Conservation (phyloP, 2,113 vertebrate genomes). For the Notothenia rossii region DNA sequence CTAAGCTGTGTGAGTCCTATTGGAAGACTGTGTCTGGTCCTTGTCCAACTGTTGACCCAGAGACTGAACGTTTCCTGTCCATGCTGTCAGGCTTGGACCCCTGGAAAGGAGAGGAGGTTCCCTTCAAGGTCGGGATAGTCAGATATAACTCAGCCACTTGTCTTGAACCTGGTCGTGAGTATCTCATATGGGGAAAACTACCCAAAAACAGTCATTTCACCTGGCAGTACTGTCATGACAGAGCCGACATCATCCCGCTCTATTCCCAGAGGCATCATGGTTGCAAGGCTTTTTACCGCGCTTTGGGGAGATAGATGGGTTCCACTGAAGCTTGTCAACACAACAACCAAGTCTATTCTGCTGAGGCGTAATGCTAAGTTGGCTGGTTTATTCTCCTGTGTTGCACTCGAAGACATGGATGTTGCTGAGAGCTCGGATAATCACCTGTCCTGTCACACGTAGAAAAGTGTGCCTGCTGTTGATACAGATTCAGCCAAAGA, state of each 20-base stretch:
- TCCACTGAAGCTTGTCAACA: too few relatives aligned
- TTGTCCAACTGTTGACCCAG: background rate
- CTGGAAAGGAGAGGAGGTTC: conserved; percentile 16
- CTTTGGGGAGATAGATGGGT: conserved; percentile 24
- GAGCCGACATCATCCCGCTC: conserved; percentile 9
- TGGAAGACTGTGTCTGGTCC: conserved; percentile 26
- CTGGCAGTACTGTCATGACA: conserved; percentile 21
- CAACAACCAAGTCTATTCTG: background rate
- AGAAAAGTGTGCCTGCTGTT: background rate
- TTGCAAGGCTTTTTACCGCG: conserved; percentile 1
- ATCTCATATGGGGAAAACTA: conserved; percentile 37
- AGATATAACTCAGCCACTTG: conserved; percentile 28
- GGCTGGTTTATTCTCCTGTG: conserved; percentile 7
- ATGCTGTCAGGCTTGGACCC: conserved; percentile 31
- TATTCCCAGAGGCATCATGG: conserved; percentile 16
- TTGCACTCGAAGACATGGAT: conserved; percentile 23
- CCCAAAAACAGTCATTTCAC: conserved; percentile 19
- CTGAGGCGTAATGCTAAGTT: conserved; percentile 19
- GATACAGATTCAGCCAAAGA: background rate
- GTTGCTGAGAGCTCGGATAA: background rate
- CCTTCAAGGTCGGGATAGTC: conserved; percentile 22
- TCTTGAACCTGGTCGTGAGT: background rate
- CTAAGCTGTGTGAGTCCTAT: conserved; percentile 32
- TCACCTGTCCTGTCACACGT: background rate
- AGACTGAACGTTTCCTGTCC: conserved; percentile 17